phyloP scores from a whole-genome alignment of 2,113 vertebrate species.

The Malaclemys terrapin region DNA sequence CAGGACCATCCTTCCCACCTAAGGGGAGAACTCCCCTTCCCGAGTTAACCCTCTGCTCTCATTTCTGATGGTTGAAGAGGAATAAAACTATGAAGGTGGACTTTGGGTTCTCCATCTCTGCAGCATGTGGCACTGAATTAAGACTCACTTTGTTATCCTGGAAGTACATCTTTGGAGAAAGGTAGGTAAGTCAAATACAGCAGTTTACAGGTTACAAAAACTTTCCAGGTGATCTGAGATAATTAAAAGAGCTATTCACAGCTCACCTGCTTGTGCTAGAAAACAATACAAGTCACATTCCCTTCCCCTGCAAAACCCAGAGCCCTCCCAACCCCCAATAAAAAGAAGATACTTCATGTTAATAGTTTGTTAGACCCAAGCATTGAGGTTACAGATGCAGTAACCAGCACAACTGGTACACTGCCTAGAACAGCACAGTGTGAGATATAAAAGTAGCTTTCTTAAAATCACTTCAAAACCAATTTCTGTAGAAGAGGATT shows the following conservation, averaged over 20 bases:
- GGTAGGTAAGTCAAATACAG: conserved; percentile 78
- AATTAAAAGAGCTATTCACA: conserved; percentile 46
- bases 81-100: not conserved
- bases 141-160: conserved; percentile 35
- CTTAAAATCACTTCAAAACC: conserved; percentile 81
- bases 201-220: conserved; percentile 77
- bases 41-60: not conserved
- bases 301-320: conserved; percentile 34
- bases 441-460: conserved; percentile 73
- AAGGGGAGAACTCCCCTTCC: not conserved
- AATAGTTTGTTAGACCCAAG: conserved; percentile 67
- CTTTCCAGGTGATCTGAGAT: conserved; percentile 58
- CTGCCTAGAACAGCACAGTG: conserved; percentile 63
- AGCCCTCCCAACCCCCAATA: conserved; percentile 45
- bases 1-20: not conserved
- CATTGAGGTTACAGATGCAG: conserved; percentile 64
- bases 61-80: conserved; percentile 9
- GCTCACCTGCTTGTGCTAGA: conserved; percentile 70
- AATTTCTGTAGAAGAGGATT: conserved; percentile 75
- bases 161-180: conserved; percentile 41
- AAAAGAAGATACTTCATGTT: conserved; percentile 71
- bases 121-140: not conserved
- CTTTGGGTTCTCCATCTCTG: not conserved
- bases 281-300: conserved; percentile 22
- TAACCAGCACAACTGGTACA: conserved; percentile 59